These are phyloP conservation scores for Microtus pennsylvanicus DNA, from an alignment of 2,113 vertebrate species.

Conservation along the genomic window DNA sequence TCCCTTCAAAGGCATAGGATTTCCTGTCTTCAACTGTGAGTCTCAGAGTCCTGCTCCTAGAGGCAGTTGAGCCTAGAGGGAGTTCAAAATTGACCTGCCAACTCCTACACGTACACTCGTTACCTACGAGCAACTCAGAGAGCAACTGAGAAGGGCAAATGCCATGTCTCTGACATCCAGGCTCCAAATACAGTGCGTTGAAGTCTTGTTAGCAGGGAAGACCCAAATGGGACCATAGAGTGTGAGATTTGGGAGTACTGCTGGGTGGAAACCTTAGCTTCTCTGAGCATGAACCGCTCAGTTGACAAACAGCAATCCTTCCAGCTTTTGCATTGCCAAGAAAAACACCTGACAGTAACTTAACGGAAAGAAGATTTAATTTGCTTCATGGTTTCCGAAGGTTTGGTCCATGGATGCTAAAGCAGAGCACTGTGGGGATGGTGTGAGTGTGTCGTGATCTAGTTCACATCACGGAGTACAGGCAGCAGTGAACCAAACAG, in stretches of 20 bases:
- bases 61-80: background rate
- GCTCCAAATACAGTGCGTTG: background rate
- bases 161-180: background rate
- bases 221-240: background rate
- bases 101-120: background rate
- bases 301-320: background rate
- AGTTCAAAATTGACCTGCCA: background rate
- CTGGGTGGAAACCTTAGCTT: background rate
- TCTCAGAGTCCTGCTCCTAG: background rate
- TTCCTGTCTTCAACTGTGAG: background rate
- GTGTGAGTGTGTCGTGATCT: background rate
- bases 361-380: background rate
- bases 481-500: background rate
- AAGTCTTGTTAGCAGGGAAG: slow-evolving; percentile 6
- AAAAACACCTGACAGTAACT: background rate
- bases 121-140: background rate
- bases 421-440: background rate
- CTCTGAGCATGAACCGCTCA: background rate
- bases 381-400: background rate
- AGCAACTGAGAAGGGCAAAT: background rate
- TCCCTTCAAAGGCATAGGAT: background rate
- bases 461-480: background rate
- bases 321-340: background rate
- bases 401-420: background rate
- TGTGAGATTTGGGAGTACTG: background rate